Conservation (phyloP, 23 tunicate genomes). For the Ciona savignyi region DNA sequence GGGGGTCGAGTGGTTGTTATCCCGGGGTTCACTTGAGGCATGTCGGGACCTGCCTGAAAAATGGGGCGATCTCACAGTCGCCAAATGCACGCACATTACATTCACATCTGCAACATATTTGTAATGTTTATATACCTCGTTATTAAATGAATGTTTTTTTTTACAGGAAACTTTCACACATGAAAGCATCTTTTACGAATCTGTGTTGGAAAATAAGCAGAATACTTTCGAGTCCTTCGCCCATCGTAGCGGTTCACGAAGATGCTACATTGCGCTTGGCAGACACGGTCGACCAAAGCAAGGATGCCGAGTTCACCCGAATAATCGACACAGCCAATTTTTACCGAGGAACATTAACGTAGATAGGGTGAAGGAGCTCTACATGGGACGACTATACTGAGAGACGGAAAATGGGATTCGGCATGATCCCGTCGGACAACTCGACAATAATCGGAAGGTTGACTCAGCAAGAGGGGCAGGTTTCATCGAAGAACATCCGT, state of each 20-base stretch:
- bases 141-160: no score
- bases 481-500: neutral
- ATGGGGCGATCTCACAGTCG: neutral
- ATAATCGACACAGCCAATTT: neutral
- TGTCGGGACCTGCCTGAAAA: neutral
- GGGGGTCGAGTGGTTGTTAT: conserved; percentile 2
- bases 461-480: neutral
- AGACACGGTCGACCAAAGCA: neutral
- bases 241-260: neutral
- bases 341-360: neutral
- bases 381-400: neutral
- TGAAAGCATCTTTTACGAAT: neutral
- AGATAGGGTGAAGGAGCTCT: neutral
- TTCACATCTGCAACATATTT: no score
- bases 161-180: neutral
- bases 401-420: neutral
- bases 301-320: neutral
- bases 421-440: no score
- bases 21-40: conserved; percentile 1
- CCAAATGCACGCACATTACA: neutral
- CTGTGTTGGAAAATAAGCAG: neutral
- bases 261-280: neutral
- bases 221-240: neutral
- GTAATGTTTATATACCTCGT: no score
- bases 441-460: neutral